These are phyloP conservation scores for Phyllotreta striolata DNA, from an alignment of 2,888 invertebrate species.

Conservation along the genomic window DNA sequence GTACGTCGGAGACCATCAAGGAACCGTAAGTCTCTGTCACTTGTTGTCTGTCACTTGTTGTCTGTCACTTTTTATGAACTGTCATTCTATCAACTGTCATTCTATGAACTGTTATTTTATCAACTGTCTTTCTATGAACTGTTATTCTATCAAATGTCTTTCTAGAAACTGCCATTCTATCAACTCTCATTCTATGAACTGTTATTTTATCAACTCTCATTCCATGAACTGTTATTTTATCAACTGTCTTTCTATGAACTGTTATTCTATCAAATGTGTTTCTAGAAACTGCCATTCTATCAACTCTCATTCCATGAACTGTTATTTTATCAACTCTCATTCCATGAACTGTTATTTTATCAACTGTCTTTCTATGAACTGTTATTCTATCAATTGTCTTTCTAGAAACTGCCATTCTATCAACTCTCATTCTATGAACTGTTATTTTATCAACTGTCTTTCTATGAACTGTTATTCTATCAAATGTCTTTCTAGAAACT, in stretches of 20 bases:
- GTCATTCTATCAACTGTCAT: not conserved
- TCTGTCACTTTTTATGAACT: not conserved
- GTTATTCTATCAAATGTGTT: not conserved
- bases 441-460: not conserved
- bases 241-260: no score
- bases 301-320: no score
- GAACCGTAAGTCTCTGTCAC: slow-evolving; percentile 64
- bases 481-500: not conserved
- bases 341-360: no score
- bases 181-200: no score
- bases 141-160: not conserved
- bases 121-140: no score
- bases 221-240: no score
- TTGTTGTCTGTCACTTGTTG: not conserved
- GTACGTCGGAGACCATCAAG: slow-evolving; percentile 70
- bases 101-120: not conserved
- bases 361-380: no score
- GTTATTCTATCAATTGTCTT: not conserved
- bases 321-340: not conserved
- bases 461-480: no score
- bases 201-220: not conserved
- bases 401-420: no score
- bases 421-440: no score
- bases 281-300: not conserved
- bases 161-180: not conserved